Evolutionary conservation across 2,888 invertebrate genomes (phyloP), one percentile per base, ranked within the genome.

Genomic region (Drosophila diplacantha): DNA sequence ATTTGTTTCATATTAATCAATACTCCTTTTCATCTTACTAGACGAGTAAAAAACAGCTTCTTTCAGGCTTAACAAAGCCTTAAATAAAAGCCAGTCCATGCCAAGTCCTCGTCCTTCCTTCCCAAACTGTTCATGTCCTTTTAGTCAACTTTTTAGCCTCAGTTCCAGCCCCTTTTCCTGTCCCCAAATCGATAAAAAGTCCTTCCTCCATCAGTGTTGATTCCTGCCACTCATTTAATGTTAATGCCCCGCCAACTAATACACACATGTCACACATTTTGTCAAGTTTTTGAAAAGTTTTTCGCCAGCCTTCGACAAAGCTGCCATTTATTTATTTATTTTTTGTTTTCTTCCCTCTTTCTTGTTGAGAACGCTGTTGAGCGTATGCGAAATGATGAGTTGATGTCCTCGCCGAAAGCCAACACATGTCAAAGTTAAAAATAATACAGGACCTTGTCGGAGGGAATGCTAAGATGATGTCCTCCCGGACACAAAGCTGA

Each of bases 371-470:
- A 73, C 69, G 67, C 73, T 73, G 66, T 73, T 64, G 38, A 11
- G 43, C 43, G 29, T 60, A 34, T 56, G 68, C 67, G 55, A 59
- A 60, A 69, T 81, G 83, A 82, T 65, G 75, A 81, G 71, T 71
- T 71, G 69, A 78, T 82, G 83, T 82, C 72, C 70, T 62, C 50
- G 72, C 46, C 69, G 70, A 75, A 73, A 78, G 79, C 81, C 74
- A 79, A 77, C 79, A 79, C 72, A 79, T 79, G 79, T 79, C 81
- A 79, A 81, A 81, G 81, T 83, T 78, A 75, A 79, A 83, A 80
- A 80, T 77, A 77, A 83, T 73, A 71, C 64, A 67, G 44, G 66
- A 51, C 35, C 46, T 9, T n/a, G 54, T 34, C 38, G 50, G 53
- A 18, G 53, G 20, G n/a, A 29, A 34, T 43, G 47, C 35, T 16